Conservation (phyloP, 2,888 invertebrate species). For the Drosophila formosana region DNA sequence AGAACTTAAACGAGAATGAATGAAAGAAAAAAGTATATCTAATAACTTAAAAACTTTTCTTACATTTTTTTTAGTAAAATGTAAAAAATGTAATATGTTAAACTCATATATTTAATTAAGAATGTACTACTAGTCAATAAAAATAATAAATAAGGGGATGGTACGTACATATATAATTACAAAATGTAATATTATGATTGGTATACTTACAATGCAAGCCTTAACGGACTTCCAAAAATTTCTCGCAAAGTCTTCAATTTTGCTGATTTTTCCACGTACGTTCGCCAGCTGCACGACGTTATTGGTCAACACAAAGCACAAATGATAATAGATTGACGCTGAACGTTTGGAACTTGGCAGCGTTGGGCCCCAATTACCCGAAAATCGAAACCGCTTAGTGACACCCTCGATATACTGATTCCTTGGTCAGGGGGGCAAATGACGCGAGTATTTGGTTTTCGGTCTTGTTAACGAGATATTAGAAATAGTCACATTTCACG, state of each 20-base stretch:
- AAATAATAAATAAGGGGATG: too few species aligned
- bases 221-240: conserved; percentile 86
- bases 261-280: conserved; percentile 83
- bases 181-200: too few species aligned
- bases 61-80: too few species aligned
- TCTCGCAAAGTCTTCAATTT: conserved; percentile 86
- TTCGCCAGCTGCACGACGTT: conserved; percentile 76
- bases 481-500: conserved; percentile 61
- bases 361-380: conserved; percentile 7
- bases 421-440: conserved; percentile 4
- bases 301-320: conserved; percentile 24
- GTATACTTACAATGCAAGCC: conserved; percentile 85
- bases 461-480: conserved; percentile 23
- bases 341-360: background rate
- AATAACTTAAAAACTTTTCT: background rate
- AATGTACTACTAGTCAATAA: too few species aligned
- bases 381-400: conserved; percentile 38
- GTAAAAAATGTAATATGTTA: too few species aligned
- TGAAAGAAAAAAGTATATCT: background rate
- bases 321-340: conserved; percentile 9
- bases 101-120: too few species aligned
- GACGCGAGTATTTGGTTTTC: conserved; percentile 19
- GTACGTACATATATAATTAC: too few species aligned
- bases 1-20: background rate
- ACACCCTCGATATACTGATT: conserved; percentile 9